phyloP scores from a whole-genome alignment of 2,113 vertebrate species.

The Isurus oxyrinchus region DNA sequence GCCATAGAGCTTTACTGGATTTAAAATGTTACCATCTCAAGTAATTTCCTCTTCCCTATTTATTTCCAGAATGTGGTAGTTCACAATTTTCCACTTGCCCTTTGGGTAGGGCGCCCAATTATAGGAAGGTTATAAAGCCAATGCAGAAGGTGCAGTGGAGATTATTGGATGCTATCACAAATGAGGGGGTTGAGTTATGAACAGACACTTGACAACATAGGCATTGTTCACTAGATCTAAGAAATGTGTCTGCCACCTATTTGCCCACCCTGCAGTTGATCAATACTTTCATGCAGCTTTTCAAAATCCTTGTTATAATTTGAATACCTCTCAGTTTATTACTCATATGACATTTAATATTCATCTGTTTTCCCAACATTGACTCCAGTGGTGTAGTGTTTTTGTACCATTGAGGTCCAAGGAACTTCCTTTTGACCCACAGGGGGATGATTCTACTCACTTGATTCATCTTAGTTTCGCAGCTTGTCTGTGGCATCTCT shows the following conservation, averaged over 20 bases:
- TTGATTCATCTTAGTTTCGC: too few species aligned
- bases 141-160: background rate
- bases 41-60: background rate
- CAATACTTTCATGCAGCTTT: too few species aligned
- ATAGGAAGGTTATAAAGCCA: background rate
- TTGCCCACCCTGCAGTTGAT: background rate
- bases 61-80: background rate
- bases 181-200: background rate
- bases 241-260: background rate
- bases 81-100: background rate
- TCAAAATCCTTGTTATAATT: too few species aligned
- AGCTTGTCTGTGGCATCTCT: too few species aligned
- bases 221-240: background rate
- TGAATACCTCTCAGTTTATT: too few species aligned
- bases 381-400: background rate
- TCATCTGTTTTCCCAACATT: background rate
- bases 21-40: background rate
- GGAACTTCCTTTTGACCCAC: background rate
- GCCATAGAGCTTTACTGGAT: background rate
- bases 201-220: background rate
- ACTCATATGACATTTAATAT: background rate
- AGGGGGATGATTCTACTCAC: too few species aligned
- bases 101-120: background rate
- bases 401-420: background rate
- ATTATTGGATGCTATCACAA: background rate